Evolutionary conservation across 2,888 invertebrate genomes (phyloP), one percentile per base, ranked within the genome.

Genomic region (Ethmia dodecea): DNA sequence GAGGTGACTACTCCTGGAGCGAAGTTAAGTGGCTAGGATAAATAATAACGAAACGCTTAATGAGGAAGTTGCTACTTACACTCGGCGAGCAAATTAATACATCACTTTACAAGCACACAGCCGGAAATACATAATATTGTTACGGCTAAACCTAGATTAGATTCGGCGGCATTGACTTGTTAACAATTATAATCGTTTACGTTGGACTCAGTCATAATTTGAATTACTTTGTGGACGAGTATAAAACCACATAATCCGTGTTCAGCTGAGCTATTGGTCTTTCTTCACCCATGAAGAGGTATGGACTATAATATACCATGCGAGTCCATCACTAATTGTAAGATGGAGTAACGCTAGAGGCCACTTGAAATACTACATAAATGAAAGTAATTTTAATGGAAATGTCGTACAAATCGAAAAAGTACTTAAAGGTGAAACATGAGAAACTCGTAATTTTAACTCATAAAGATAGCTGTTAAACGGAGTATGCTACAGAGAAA

Each of bases 1-100:
- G 53, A 61, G 60, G 63, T 68, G 60, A 53, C 57, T 57, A n/a
- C n/a, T n/a, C 45, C 43, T 65, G 74, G 68, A 65, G 57, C 43
- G 45, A 42, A 54, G n/a, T n/a, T n/a, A n/a, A n/a, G n/a, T n/a
- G n/a, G n/a, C 60, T 68, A 68, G 69, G 61, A 63, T 62, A 75
- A 75, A 74, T 68, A 74, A 71, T 77, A 80, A 77, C 67, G 69
- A 75, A 79, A 67, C 65, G 46, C 51, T 69, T 84, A 83, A 86
- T 84, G 76, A 86, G 86, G 86, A 86, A 78, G 80, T 77, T 52
- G 48, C 74, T 83, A 80, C 83, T 84, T 86, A 77, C 52, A 47
- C 63, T n/a, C n/a, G n/a, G n/a, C n/a, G 57, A 54, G 65, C 62
- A 66, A 76, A 79, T 80, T 80, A 78, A 78, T 70, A 75, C 70